Base-by-base conservation (phyloP, 30 jellyfish, hydroid and myxozoan genomes). In the Sanderia malayensis region DNA sequence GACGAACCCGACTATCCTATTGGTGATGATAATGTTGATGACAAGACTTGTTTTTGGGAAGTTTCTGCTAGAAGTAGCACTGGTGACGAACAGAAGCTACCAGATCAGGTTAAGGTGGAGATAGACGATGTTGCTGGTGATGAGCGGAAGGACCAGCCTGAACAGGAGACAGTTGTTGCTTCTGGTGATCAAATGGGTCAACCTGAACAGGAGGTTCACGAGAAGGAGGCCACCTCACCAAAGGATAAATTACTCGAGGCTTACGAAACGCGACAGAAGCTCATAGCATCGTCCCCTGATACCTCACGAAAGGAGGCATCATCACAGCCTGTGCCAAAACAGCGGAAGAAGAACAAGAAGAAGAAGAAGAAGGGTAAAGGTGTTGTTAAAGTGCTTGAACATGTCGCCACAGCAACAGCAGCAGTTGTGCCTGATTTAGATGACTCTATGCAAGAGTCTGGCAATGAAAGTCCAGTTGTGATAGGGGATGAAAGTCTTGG, bases 331-430 rank as follows among this genome's bases (percentile, higher is more conserved):
- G 92, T 79, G 17, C 96, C 98, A 18, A 92, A 92, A 64, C 87
- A 85, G 44, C 67, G 94, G 58, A 92, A 83, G 68, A 81, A 80
- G 78, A 86, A 89, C 71, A 83, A 84, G 85, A 84, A 84, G 92
- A 92, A 83, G 71, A 84, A 84, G 67, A 76, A 78, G 72, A 61
- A 67, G 57, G 77, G 74, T 74, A 74, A 75, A 17, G 74, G 77
- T 15, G 81, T 71, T 0, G 73, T 70, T 52, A 59, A 67, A 41
- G 31, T 68, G 73, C 53, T 68, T 15, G 84, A 61, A 1, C 84
- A 69, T 79, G 93, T 67, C 27, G 15, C 71, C 29, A 46, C 64
- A 4, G 7, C 69, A 3, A 37, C 69, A 9, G 63, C 64, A 4
- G 7, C 69, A 3, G 60, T 57, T n/a, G 46, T 78, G 0, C 34